Evolutionary conservation across 2,797 vertebrate species (phyloP).

Genomic region (Phoxinus dragarum): DNA sequence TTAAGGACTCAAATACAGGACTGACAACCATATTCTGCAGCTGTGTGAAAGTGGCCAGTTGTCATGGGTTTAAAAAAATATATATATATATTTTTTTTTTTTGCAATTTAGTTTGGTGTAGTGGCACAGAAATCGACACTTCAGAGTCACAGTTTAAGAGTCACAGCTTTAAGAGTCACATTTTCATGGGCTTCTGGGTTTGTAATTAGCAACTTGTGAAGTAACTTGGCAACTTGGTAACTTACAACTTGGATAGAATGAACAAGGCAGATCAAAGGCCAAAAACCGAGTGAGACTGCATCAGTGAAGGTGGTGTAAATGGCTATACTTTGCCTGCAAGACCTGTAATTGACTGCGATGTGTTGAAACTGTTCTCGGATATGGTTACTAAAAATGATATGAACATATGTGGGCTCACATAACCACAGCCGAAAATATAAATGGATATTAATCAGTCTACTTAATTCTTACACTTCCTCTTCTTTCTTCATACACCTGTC

Average conservation of each 20-base stretch:
- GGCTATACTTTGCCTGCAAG: constrained; percentile 20
- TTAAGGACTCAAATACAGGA: not conserved
- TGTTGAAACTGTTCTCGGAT: constrained; percentile 50
- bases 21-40: not conserved
- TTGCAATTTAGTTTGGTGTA: not conserved
- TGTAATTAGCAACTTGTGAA: constrained; percentile 7
- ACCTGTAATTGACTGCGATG: constrained; percentile 32
- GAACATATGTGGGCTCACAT: constrained; percentile 39
- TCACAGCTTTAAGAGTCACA: not conserved
- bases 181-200: not conserved
- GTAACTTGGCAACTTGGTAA: constrained; percentile 27
- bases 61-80: not conserved
- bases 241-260: constrained; percentile 10
- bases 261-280: constrained; percentile 40
- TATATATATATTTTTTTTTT: too few relatives aligned
- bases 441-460: constrained; percentile 46
- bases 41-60: not conserved
- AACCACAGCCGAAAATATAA: constrained; percentile 43
- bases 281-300: constrained; percentile 1
- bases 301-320: constrained; percentile 44
- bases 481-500: constrained; percentile 27
- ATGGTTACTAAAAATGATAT: constrained; percentile 44
- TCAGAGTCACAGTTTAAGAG: constrained; percentile 5
- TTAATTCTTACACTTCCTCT: constrained; percentile 44
- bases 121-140: not conserved